Percentiles rank a stretch among this genome's conserved stretches.
Evolutionary conservation across 1,140 invertebrate genomes (phyloP).

Genomic region (Drosophila orosa): DNA sequence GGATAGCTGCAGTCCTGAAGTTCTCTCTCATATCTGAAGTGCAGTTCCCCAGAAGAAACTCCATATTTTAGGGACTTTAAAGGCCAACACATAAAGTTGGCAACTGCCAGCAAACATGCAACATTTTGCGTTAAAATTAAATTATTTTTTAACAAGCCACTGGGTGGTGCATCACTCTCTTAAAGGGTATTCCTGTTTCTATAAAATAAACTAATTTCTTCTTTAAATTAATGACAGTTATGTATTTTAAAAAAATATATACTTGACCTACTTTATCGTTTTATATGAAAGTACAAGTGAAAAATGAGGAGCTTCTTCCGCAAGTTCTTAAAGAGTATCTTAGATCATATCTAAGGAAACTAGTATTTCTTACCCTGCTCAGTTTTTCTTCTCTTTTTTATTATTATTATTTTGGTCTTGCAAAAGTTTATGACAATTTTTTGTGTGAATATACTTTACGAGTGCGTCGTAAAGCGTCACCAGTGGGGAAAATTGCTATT

Average conservation of each 20-base stretch:
- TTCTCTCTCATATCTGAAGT: neutral
- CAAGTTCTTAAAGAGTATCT: neutral
- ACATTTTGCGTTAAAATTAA: constrained; percentile 18
- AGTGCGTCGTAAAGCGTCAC: constrained; percentile 39
- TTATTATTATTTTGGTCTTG: constrained; percentile 23
- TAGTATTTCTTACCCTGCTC: neutral
- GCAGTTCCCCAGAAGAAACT: neutral
- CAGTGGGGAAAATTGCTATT: constrained; percentile 29
- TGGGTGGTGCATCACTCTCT: neutral
- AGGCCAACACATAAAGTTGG: constrained; percentile 14
- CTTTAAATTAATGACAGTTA: neutral
- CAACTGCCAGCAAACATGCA: constrained; percentile 4
- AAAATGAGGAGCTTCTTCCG: neutral
- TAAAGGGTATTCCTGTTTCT: no score
- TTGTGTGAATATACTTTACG: constrained; percentile 43
- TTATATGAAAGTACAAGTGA: neutral
- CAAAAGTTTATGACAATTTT: constrained; percentile 46
- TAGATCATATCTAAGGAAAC: neutral
- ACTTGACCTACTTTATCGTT: neutral
- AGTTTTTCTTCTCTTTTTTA: constrained; percentile 5
- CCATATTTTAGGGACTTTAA: constrained; percentile 21
- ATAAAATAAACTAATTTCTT: neutral
- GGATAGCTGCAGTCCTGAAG: neutral
- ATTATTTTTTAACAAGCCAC: constrained; percentile 10
- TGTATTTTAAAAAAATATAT: neutral